These are phyloP conservation scores for Temnothorax rugatulus DNA, from an alignment of 2,888 invertebrate species.

Conservation along the genomic window DNA sequence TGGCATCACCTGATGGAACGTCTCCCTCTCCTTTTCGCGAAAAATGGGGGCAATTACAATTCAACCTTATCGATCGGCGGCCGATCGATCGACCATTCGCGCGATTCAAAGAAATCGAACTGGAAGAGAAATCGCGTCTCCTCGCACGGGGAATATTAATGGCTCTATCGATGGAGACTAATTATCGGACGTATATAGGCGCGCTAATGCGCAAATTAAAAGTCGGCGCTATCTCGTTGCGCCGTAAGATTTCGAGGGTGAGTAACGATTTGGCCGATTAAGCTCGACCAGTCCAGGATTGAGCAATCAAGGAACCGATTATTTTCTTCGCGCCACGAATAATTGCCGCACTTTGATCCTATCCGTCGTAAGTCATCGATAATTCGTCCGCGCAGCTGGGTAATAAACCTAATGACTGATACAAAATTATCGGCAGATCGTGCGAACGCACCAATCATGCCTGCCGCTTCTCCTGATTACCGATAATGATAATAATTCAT, in stretches of 20 bases:
- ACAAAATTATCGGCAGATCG: slow-evolving; percentile 72
- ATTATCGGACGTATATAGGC: slow-evolving; percentile 71
- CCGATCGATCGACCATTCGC: slow-evolving; percentile 17
- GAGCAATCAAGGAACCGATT: slow-evolving; percentile 81
- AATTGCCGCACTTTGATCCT: slow-evolving; percentile 76
- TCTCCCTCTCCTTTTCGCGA: background rate
- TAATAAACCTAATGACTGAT: slow-evolving; percentile 75
- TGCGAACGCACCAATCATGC: slow-evolving; percentile 69
- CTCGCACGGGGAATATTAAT: slow-evolving; percentile 75
- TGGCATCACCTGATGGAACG: background rate
- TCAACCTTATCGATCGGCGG: slow-evolving; percentile 11
- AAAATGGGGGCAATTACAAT: slow-evolving; percentile 15
- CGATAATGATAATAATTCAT: slow-evolving; percentile 74
- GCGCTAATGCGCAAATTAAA: slow-evolving; percentile 78
- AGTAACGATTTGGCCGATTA: slow-evolving; percentile 80
- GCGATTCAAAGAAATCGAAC: slow-evolving; percentile 37
- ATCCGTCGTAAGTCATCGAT: slow-evolving; percentile 74
- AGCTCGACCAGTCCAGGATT: slow-evolving; percentile 71
- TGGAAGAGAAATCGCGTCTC: slow-evolving; percentile 60
- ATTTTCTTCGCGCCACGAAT: slow-evolving; percentile 73
- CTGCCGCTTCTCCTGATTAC: slow-evolving; percentile 63
- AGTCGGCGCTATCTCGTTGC: slow-evolving; percentile 61
- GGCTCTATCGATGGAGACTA: slow-evolving; percentile 76
- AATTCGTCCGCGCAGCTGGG: slow-evolving; percentile 61
- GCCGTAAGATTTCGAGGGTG: slow-evolving; percentile 68